Evolutionary conservation across 1,140 invertebrate species (phyloP), one percentile per base, ranked within the genome.

Genomic region (Drusus annulatus): DNA sequence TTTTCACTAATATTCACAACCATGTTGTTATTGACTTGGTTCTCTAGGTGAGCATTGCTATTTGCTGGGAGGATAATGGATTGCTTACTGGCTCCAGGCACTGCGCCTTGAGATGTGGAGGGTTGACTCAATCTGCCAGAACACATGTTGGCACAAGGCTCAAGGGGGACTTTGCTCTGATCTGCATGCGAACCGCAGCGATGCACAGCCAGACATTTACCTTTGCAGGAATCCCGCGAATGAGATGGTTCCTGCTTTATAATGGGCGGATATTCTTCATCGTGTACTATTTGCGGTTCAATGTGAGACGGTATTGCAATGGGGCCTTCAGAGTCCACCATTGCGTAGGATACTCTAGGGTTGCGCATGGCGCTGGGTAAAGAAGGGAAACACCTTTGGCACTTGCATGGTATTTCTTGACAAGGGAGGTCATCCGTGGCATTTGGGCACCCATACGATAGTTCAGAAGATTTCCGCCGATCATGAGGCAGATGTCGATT

Each of bases 331-430:
- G 62, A 17, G 25, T 81, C 80, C 15, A 58, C n/a, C 28, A 58
- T 50, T 21, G 23, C n/a, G 36, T 60, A 68, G 28, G 28, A 19
- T 52, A 16, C 36, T 73, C 56, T 60, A 17, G 50, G 54, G 13
- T 63, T 78, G 19, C 80, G 80, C 19, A 16, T 68, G 17, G 76
- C 60, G 45, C 58, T 52, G 19, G 80, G 76, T n/a, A 81, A 69
- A 16, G 71, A 78, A 17, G 80, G 80, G 69, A 81, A 81, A 60
- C 80, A 81, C 17, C 51, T 79, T 31, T 82, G 81, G 36, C 78
- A 82, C 19, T 82, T 80, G 68, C 81, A 82, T 8, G 77, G 81
- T 16, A 58, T 58, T 28, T 80, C 81, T 17, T 63, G 80, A 25
- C 76, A 79, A 13, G 10, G 25, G 10, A 25, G 21, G 16, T 54